Base-by-base conservation (phyloP, 1,140 invertebrate genomes). In the Orius laevigatus region DNA sequence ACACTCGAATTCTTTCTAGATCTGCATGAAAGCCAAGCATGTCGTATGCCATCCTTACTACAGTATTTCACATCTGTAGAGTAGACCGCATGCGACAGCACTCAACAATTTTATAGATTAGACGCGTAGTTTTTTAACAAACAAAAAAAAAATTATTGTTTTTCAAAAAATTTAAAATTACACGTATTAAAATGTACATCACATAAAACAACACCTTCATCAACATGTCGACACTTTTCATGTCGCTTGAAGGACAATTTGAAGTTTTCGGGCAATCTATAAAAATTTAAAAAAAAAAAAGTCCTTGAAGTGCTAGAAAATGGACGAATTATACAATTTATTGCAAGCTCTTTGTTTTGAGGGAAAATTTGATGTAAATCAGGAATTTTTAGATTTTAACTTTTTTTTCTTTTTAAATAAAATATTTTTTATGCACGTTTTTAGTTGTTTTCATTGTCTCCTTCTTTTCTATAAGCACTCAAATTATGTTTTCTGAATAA, bases 1-100 rank as follows among this genome's bases (percentile, higher is more conserved):
- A 60, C 55, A 61, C 63, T 57, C 58, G 51, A 60, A 56, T 56
- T 63, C 60, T 50, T 56, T 51, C 35, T 57, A 42, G 40, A 15
- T 36, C 35, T 47, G 34, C 32, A 38, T 47, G 32, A 35, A 18
- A 47, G 43, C 43, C 34, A 45, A 45, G 43, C 43, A 45, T 45
- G 43, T 12, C 15, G 43, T 45, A 45, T 45, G 43, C 43, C 25
- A 45, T 45, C 43, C 44, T 51, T 50, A 50, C 49, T 50, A 50
- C 49, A 51, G 49, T 51, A 51, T 51, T 51, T 36, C 49, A 51
- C 49, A 51, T 51, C 44, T 44, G 49, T 51, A 51, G 49, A 46
- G 49, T 51, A 51, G 49, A 39, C 46, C 35, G 49, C 49, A 51
- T 51, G 49, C 34, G 15, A 33, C 12, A 38, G 35, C 20, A 20